phyloP scores from a whole-genome alignment of 2,113 vertebrate species.

The Oncorhynchus keta region DNA sequence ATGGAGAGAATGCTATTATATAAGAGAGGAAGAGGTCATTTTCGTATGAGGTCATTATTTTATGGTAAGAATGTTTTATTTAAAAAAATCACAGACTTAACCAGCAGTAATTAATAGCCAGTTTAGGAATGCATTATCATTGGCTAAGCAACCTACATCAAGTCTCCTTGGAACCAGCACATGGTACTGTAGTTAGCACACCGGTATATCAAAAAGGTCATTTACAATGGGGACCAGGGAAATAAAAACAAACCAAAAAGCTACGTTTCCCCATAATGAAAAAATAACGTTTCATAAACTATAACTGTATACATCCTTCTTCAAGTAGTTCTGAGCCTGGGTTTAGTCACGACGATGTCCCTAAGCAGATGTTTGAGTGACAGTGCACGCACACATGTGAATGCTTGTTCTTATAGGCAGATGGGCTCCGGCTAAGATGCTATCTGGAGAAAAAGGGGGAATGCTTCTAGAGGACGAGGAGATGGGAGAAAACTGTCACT shows the following conservation, averaged over 20 bases:
- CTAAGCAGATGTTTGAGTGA: constrained; percentile 51
- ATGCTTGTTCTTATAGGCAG: constrained; percentile 49
- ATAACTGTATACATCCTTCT: too few species aligned
- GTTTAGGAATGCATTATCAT: not conserved
- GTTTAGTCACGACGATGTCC: constrained; percentile 17
- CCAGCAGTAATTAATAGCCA: not conserved
- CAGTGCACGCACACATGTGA: constrained; percentile 24
- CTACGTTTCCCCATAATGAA: too few species aligned
- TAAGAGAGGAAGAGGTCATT: not conserved
- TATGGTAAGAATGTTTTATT: not conserved
- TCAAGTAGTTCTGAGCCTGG: not conserved
- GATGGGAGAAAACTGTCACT: constrained; percentile 24
- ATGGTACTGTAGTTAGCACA: not conserved
- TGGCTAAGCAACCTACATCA: not conserved
- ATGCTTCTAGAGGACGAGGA: constrained; percentile 10
- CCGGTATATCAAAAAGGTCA: not conserved
- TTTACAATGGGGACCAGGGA: too few species aligned
- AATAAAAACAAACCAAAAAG: too few species aligned
- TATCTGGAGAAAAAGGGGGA: constrained; percentile 41
- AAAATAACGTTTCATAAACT: too few species aligned
- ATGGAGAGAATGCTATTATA: not conserved
- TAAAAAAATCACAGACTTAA: not conserved
- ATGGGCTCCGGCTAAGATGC: constrained; percentile 49
- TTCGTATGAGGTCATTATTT: not conserved
- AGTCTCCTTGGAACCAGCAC: not conserved